A percentile compares a stretch with the other conserved stretches of the same genome.
Conservation (phyloP, 2,113 vertebrate species). For the Bombycilla garrulus region DNA sequence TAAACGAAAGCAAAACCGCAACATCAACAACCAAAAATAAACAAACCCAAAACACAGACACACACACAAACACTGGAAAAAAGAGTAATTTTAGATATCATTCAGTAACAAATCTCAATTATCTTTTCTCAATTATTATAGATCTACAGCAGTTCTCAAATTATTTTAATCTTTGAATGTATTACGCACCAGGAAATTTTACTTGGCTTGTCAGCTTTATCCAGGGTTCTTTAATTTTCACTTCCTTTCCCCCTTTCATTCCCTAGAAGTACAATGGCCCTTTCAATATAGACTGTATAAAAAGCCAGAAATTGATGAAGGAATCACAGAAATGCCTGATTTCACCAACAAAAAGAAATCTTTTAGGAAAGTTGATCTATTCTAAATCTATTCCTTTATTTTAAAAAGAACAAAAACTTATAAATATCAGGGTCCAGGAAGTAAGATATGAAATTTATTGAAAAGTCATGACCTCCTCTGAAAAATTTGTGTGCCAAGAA, state of each 20-base stretch:
- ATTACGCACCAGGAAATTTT: background rate
- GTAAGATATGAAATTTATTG: background rate
- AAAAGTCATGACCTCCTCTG: background rate
- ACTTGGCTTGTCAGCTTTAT: background rate
- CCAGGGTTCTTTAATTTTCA: background rate
- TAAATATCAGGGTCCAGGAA: background rate
- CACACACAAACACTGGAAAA: background rate
- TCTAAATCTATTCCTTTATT: background rate
- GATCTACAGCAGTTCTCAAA: background rate
- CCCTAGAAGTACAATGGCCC: background rate
- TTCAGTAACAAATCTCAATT: background rate
- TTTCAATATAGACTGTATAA: background rate
- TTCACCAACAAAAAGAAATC: background rate
- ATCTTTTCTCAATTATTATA: background rate
- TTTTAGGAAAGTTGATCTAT: background rate
- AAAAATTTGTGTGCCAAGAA: background rate
- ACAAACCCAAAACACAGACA: background rate
- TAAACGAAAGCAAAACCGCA: accelerated
- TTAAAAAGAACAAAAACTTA: background rate
- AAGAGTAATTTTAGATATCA: background rate
- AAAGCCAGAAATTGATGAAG: background rate
- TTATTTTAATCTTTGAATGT: background rate
- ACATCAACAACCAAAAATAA: background rate
- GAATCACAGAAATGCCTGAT: background rate
- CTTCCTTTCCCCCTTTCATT: background rate